A percentile compares a stretch with the other conserved stretches of the same genome.
Conservation (phyloP, 2,797 vertebrate genomes). For the Borostomias antarcticus region DNA sequence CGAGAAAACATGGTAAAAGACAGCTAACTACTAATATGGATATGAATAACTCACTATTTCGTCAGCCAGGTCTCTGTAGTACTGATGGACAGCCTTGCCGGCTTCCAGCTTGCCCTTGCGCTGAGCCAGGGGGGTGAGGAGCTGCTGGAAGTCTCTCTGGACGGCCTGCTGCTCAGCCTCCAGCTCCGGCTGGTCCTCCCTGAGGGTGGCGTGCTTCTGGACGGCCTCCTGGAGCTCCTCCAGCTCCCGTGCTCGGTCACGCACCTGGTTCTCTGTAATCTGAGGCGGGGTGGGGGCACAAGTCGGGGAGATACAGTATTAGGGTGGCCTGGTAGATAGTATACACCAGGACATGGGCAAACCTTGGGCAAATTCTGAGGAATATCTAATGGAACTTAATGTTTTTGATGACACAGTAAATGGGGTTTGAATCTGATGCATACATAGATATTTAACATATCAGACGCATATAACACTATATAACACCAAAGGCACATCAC, state of each 20-base stretch:
- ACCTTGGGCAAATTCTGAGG: no score
- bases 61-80: slow-evolving; percentile 90
- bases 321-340: background rate
- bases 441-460: background rate
- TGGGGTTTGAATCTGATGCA: background rate
- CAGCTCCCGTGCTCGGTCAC: slow-evolving; percentile 83
- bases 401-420: background rate
- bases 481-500: background rate
- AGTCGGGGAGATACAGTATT: slow-evolving; percentile 13
- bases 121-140: slow-evolving; percentile 83
- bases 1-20: slow-evolving; percentile 11
- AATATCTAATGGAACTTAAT: no score
- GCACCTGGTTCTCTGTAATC: slow-evolving; percentile 93
- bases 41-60: slow-evolving; percentile 80
- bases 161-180: slow-evolving; percentile 80
- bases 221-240: slow-evolving; percentile 83
- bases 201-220: slow-evolving; percentile 60
- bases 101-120: slow-evolving; percentile 86
- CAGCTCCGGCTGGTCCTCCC: slow-evolving; percentile 74
- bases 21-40: background rate
- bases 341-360: background rate
- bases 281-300: slow-evolving; percentile 60
- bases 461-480: no score
- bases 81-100: slow-evolving; percentile 85
- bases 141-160: slow-evolving; percentile 81